Evolutionary conservation across 1,140 invertebrate species (phyloP).

Genomic region (Listronotus bonariensis): DNA sequence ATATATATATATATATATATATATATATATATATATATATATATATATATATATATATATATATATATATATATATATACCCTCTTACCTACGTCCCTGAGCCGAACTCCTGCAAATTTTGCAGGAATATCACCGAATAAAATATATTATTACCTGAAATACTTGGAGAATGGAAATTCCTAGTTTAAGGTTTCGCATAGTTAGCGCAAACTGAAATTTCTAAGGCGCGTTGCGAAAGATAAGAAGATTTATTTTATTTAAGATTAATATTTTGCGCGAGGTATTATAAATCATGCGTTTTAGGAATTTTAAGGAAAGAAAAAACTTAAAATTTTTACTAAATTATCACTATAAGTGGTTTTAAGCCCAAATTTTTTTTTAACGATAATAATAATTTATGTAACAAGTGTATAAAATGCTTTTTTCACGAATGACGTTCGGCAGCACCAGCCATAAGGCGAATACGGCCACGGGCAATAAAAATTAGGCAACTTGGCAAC

Average conservation of each 20-base stretch:
- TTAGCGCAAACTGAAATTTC: slow-evolving; percentile 40
- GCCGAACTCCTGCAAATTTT: slow-evolving; percentile 19
- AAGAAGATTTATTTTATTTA: slow-evolving; percentile 39
- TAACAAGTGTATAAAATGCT: too few relatives aligned
- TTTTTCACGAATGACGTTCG: too few relatives aligned
- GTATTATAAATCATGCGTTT: slow-evolving; percentile 21
- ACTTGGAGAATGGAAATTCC: slow-evolving; percentile 44
- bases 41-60: too few relatives aligned
- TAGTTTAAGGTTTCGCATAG: slow-evolving; percentile 44
- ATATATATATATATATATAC: too few relatives aligned
- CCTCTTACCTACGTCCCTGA: background rate
- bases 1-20: too few relatives aligned
- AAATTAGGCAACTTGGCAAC: too few relatives aligned
- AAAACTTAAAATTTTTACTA: background rate
- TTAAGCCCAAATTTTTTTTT: too few relatives aligned
- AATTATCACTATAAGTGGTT: too few relatives aligned
- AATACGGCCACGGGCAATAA: too few relatives aligned
- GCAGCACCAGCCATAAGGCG: too few relatives aligned
- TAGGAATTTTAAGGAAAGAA: slow-evolving; percentile 4
- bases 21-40: too few relatives aligned
- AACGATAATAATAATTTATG: too few relatives aligned
- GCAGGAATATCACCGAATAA: slow-evolving; percentile 45
- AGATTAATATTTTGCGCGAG: slow-evolving; percentile 20
- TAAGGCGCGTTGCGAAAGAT: slow-evolving; percentile 26
- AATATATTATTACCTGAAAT: slow-evolving; percentile 48